Base-by-base conservation (phyloP, 2,888 invertebrate genomes). In the Meganola albula region DNA sequence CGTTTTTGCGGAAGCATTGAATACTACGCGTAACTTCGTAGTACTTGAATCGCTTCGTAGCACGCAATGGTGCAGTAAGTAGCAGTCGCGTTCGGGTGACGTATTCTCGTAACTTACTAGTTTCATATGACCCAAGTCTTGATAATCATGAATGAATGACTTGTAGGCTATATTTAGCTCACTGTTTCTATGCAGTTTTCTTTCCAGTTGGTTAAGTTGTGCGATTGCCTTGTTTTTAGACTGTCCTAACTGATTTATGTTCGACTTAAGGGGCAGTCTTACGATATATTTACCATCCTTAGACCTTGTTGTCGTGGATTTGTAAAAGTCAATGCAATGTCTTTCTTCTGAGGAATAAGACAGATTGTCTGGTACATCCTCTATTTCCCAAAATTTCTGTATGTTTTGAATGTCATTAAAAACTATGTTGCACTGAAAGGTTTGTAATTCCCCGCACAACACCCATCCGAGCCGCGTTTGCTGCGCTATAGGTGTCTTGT, bases 341-440 rank as follows among this genome's bases (percentile, higher is more conserved):
- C n/a, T 21, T 13, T 48, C 43, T 34, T 40, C 4, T 37, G 12
- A 10, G 42, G 31, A 24, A 46, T 25, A 0, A 18, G 25, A 30
- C 36, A 36, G n/a, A 32, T 39, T 21, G 11, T 42, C 13, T 7
- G 37, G 34, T 27, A 34, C 11, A 25, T 48, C 45, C 41, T 53
- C 48, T 20, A 46, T 43, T 12, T 53, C 49, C 49, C 49, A 49
- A 16, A 53, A 49, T 21, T 29, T 26, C 42, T 40, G 0, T 45
- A 26, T 31, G 44, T 29, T 24, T 45, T 37, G 34, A 49, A 47
- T 1, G 37, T 24, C 18, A n/a, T n/a, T 48, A 42, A 12, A 44
- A 1, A 11, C 42, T 38, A 2, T 32, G 36, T 12, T 46, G 40
- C 16, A 31, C 31, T 22, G 44, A 42, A 7, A 44, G 41, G 32